These are phyloP conservation scores for Cataglyphis rosenhaueri DNA, from an alignment of 2,888 invertebrate genomes.

Conservation along the genomic window DNA sequence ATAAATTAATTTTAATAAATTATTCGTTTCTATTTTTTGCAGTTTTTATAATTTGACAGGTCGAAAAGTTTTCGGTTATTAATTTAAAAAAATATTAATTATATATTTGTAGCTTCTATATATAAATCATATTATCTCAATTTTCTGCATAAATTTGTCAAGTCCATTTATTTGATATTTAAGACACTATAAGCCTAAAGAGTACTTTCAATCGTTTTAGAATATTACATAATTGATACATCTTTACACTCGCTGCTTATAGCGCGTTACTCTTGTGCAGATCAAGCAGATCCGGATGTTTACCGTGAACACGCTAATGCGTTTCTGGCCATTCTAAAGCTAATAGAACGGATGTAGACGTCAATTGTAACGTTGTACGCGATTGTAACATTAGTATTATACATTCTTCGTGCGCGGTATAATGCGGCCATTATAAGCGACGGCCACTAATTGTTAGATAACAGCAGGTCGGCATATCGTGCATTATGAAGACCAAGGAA, in stretches of 20 bases:
- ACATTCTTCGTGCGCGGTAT: background rate
- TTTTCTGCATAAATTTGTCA: background rate
- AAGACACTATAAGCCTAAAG: background rate
- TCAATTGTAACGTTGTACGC: background rate
- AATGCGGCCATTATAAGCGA: constrained; percentile 16
- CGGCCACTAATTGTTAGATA: constrained; percentile 20
- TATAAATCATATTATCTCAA: background rate
- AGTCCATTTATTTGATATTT: background rate
- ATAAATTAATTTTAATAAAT: no score
- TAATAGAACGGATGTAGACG: background rate
- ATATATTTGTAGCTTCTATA: background rate
- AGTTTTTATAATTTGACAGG: background rate
- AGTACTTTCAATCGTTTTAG: background rate
- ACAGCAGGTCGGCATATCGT: background rate
- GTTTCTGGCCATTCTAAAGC: background rate
- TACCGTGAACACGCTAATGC: background rate
- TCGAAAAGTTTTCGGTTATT: background rate
- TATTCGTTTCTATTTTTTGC: background rate
- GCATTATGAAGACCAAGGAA: constrained; percentile 30
- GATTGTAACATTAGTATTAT: constrained; percentile 4
- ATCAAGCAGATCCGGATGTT: background rate
- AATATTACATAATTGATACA: no score
- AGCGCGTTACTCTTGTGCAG: background rate
- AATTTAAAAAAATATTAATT: background rate
- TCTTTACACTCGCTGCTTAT: background rate